Evolutionary conservation across 1,140 invertebrate species (phyloP), one percentile per base, ranked within the genome.

Genomic region (Andricus grossulariae): DNA sequence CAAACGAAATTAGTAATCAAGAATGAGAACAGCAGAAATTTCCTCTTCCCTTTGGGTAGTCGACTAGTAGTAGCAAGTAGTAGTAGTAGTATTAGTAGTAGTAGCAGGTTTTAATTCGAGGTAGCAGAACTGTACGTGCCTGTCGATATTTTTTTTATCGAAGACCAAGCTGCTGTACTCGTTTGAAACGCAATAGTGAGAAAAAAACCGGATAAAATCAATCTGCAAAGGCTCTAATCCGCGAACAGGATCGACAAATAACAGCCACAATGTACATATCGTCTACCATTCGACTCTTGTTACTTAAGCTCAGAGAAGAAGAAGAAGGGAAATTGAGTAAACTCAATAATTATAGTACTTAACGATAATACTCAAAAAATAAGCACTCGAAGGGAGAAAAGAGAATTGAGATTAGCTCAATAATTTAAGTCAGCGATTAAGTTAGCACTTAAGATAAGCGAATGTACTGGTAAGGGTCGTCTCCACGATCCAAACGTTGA

Each of bases 341-440:
- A 70, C 72, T 76, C 55, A 74, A 71, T 54, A 84, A 72, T 80
- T 82, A 76, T 81, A 77, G 82, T 80, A 80, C 74, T 77, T 72
- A 78, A 80, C 75, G 75, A 82, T 79, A 77, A 84, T 84, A 86
- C 84, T 85, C 82, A 82, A 66, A 3, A 32, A 54, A 84, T 83
- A 84, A 80, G 80, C 76, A 82, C 80, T 77, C 80, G 80, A 84
- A 75, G 75, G 80, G 79, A 81, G 77, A 77, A 77, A 82, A 78
- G 70, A 79, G 80, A 78, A 82, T 86, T 84, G 83, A 86, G 82
- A 84, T 78, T 81, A 84, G 81, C 82, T 83, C 82, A 82, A 80
- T 70, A 82, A 82, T 79, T 80, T 80, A 75, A 83, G 60, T 66
- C 60, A 66, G 60, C 57, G 57, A 66, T 16, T 66, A 66, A 66